Evolutionary conservation across 2,113 vertebrate species (phyloP).

Genomic region (Naja naja): DNA sequence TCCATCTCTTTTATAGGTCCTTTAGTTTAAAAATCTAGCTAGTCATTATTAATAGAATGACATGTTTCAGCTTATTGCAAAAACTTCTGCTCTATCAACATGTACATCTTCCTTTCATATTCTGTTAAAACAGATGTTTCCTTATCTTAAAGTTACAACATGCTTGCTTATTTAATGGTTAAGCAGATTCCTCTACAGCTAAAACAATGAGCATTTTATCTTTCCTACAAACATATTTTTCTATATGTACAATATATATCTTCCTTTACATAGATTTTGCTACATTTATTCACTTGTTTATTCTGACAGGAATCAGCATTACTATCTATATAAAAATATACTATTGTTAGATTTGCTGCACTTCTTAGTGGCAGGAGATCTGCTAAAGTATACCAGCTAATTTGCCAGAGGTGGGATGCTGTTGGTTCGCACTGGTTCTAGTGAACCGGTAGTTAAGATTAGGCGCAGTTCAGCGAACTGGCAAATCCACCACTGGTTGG

Average conservation of each 20-base stretch:
- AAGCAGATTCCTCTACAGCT: neutral
- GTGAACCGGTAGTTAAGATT: no score
- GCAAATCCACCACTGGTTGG: no score
- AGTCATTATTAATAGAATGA: neutral
- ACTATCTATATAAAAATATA: no score
- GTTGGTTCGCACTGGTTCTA: no score
- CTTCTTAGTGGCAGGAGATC: conserved; percentile 53
- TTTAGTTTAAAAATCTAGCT: neutral
- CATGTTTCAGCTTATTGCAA: neutral
- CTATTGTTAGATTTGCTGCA: conserved; percentile 49
- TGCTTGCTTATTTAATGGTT: neutral
- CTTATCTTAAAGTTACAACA: neutral
- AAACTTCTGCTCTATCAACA: neutral
- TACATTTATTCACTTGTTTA: neutral
- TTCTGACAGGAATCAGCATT: no score
- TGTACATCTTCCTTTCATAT: neutral
- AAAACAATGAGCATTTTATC: neutral
- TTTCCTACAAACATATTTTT: neutral
- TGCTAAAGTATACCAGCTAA: conserved; percentile 51
- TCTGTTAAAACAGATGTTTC: neutral
- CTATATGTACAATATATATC: neutral
- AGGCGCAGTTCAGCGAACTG: no score
- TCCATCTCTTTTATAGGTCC: neutral
- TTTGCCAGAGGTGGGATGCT: neutral
- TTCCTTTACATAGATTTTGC: neutral